phyloP scores from a whole-genome alignment of 64 coral and sea anemone genomes.

The Montipora cactus region DNA sequence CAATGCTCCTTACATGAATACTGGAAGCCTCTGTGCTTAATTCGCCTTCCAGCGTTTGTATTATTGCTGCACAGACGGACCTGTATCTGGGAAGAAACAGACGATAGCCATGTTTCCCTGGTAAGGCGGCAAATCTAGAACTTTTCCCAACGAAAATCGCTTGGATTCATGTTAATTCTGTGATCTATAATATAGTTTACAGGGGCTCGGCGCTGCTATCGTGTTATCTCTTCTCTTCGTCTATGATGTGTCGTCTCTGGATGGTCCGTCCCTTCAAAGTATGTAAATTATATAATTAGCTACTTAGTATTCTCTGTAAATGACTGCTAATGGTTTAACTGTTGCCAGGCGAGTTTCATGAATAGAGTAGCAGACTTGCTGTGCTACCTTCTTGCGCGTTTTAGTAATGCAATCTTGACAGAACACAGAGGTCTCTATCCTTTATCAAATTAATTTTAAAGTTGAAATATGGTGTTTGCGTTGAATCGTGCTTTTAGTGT shows the following conservation, averaged over 20 bases:
- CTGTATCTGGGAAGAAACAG: slow-evolving; percentile 74
- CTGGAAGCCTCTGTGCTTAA: slow-evolving; percentile 62
- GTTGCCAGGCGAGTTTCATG: neutral
- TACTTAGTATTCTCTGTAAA: neutral
- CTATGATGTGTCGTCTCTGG: slow-evolving; percentile 72
- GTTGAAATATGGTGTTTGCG: neutral
- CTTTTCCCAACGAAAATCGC: neutral
- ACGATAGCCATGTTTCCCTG: slow-evolving; percentile 73
- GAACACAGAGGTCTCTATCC: neutral
- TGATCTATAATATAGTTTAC: slow-evolving; percentile 22
- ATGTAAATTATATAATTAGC: neutral
- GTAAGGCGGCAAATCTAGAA: neutral
- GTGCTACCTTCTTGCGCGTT: neutral
- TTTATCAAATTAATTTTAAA: neutral
- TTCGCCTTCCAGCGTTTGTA: slow-evolving; percentile 43
- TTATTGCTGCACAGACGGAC: slow-evolving; percentile 59
- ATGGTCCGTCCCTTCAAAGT: slow-evolving; percentile 38
- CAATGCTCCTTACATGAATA: slow-evolving; percentile 38
- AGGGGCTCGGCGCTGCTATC: slow-evolving; percentile 33
- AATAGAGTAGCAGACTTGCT: neutral
- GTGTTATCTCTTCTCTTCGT: slow-evolving; percentile 37
- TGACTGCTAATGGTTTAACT: slow-evolving; percentile 1
- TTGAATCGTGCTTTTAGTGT: neutral
- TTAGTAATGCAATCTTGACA: slow-evolving; percentile 28
- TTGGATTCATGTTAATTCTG: neutral